Percentiles rank a stretch among this genome's conserved stretches.
phyloP scores from a whole-genome alignment of 2,113 vertebrate species.

The Alexandromys fortis region DNA sequence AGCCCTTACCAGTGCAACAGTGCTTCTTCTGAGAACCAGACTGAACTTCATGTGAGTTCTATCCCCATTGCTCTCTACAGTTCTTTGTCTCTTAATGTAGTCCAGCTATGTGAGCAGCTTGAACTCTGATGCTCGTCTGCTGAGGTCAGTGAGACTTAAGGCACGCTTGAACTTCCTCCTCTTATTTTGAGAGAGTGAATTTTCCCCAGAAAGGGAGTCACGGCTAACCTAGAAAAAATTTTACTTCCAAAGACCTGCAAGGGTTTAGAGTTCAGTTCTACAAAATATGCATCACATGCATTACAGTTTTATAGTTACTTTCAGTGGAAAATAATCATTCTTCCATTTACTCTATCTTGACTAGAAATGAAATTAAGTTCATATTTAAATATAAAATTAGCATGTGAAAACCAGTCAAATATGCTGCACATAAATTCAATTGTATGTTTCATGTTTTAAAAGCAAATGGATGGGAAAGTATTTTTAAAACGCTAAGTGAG shows the following conservation, averaged over 20 bases:
- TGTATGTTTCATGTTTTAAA: neutral
- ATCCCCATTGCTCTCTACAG: neutral
- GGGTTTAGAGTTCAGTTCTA: neutral
- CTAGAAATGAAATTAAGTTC: constrained; percentile 12
- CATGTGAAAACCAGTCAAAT: constrained; percentile 30
- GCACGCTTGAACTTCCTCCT: neutral
- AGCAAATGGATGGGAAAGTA: constrained; percentile 44
- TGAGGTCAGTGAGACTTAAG: neutral
- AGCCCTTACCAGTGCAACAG: neutral
- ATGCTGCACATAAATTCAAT: constrained; percentile 46
- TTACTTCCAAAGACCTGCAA: neutral
- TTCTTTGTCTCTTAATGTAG: neutral
- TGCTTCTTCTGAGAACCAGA: neutral
- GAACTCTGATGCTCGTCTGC: neutral
- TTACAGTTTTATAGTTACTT: constrained; percentile 26
- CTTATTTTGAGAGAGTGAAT: neutral
- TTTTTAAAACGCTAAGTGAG: constrained; percentile 49
- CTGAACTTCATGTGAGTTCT: neutral
- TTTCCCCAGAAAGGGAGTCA: neutral
- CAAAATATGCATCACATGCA: neutral
- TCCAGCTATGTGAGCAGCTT: neutral
- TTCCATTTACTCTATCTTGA: neutral
- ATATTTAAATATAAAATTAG: constrained; percentile 63
- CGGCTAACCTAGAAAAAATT: neutral
- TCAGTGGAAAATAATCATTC: neutral